Conservation (phyloP, 2,797 vertebrate species). For the Melanotaenia maccullochi region DNA sequence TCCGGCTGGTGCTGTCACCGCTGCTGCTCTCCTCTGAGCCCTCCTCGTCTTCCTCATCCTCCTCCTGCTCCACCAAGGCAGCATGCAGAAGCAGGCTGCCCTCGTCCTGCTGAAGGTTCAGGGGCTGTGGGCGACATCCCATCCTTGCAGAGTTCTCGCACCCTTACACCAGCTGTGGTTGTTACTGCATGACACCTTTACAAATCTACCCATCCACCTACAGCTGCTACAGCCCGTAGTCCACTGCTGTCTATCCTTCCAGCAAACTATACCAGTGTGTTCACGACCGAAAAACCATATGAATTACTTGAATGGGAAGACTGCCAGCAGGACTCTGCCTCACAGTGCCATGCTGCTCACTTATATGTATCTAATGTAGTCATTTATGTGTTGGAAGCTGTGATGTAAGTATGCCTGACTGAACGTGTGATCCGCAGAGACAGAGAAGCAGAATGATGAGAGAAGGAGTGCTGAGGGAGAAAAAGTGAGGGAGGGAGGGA, state of each 20-base stretch:
- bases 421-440: conserved; percentile 66
- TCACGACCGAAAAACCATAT: conserved; percentile 51
- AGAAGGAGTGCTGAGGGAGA: conserved; percentile 50
- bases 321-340: conserved; percentile 63
- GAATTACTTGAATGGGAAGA: conserved; percentile 50
- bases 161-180: conserved; percentile 75
- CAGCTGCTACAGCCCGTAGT: conserved; percentile 48
- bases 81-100: conserved; percentile 76
- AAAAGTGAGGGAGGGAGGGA: conserved; percentile 41
- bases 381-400: conserved; percentile 74
- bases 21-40: conserved; percentile 74
- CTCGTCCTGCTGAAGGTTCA: conserved; percentile 80
- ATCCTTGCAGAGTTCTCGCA: conserved; percentile 83
- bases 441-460: conserved; percentile 61
- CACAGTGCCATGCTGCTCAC: conserved; percentile 67
- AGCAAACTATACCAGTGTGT: conserved; percentile 24
- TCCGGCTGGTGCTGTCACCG: conserved; percentile 73
- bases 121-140: conserved; percentile 88
- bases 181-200: conserved; percentile 66
- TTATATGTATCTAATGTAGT: conserved; percentile 54
- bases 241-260: conserved; percentile 36
- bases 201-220: conserved; percentile 57
- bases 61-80: conserved; percentile 85
- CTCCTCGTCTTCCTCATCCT: conserved; percentile 79
- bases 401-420: conserved; percentile 73